A percentile compares a stretch with the other conserved stretches of the same genome.
Conservation (phyloP, 2,888 invertebrate species). For the Hydrotaea cyrtoneurina region DNA sequence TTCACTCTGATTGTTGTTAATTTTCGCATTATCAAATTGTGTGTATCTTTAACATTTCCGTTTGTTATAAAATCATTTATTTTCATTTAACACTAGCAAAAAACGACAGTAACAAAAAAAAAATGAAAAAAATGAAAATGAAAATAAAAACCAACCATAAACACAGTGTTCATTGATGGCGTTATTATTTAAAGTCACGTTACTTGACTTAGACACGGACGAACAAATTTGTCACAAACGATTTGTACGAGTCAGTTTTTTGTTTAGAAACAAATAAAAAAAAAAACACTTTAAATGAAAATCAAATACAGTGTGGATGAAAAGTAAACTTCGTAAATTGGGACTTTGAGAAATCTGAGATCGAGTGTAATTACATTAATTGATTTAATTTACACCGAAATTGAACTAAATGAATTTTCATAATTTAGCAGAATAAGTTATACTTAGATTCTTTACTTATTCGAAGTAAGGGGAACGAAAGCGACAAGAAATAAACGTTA, state of each 20-base stretch:
- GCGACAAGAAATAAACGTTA: too few species aligned
- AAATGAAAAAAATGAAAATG: neutral
- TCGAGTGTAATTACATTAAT: too few species aligned
- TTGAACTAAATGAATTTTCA: too few species aligned
- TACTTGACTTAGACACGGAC: constrained; percentile 45
- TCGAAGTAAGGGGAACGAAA: too few species aligned
- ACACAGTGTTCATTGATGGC: constrained; percentile 51
- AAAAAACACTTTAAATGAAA: too few species aligned
- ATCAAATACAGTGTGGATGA: too few species aligned
- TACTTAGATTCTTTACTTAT: too few species aligned
- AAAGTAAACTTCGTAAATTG: too few species aligned
- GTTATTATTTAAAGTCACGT: constrained; percentile 66
- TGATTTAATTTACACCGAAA: too few species aligned
- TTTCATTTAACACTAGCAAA: constrained; percentile 31
- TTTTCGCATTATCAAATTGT: constrained; percentile 14
- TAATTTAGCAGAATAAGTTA: too few species aligned
- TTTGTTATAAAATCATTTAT: constrained; percentile 47
- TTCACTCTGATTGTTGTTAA: constrained; percentile 30
- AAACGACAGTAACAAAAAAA: neutral
- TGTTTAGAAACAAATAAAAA: neutral
- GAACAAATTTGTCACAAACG: constrained; percentile 48
- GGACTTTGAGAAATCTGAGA: too few species aligned
- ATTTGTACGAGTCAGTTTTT: constrained; percentile 41
- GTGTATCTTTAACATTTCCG: constrained; percentile 60
- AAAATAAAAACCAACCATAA: constrained; percentile 8